Evolutionary conservation across 2,797 vertebrate genomes (phyloP), one percentile per base, ranked within the genome.

Genomic region (Stomatorhinus walkeri): DNA sequence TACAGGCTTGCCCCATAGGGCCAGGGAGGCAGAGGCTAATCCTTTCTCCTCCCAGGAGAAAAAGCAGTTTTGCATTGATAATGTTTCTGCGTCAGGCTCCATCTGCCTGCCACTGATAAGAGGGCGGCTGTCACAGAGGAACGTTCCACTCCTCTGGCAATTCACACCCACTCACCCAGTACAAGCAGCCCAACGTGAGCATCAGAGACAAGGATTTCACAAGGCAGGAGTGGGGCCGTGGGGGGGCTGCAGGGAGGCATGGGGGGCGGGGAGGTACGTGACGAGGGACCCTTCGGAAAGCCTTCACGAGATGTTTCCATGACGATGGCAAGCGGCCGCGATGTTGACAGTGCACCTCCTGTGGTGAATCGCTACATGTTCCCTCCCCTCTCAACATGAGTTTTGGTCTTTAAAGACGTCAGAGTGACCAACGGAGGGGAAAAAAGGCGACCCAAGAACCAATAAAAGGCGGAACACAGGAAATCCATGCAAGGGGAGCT

Each of bases 61-160:
- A 97, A 95, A 93, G 96, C 96, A 97, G 98, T 98, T 98, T 99
- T 97, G 96, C 96, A 96, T 91, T 97, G 97, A 98, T 97, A 97
- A 98, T 96, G 95, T 96, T 95, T 93, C 95, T 93, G 96, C 94
- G 93, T 95, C 95, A 95, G 96, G 95, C 96, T 97, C 96, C 97
- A 97, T 98, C 97, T 99, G 98, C 96, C 96, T 97, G 95, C 94
- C 95, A 95, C 97, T 97, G 98, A 99, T 99, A 99, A 99, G 96
- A 95, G 96, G 3, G 95, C 96, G 95, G 94, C 94, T 95, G 96
- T 96, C 96, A 98, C 96, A 96, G 95, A 96, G 96, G 96, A 98
- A 98, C 98, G 97, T 98, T 98, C 97, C 96, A 97, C 95, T 97
- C 96, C 96, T 97, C 95, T 93, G 96, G 96, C 95, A 91, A 97